Evolutionary conservation across 1,140 invertebrate genomes (phyloP), one percentile per base, ranked within the genome.

Genomic region (Cydia pomonella): DNA sequence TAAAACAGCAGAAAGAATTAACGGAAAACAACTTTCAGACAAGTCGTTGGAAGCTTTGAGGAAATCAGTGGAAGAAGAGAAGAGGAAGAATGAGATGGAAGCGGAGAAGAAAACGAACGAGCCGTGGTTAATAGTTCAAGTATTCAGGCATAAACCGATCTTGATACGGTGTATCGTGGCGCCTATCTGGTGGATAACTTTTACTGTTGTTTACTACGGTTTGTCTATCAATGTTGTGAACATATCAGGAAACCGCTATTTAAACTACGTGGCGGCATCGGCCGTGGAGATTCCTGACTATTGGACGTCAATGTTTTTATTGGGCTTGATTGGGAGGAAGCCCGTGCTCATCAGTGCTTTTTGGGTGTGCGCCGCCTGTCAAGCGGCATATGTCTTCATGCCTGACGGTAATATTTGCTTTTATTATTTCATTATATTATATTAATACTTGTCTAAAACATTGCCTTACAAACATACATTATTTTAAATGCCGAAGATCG

Each of bases 141-240:
- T 94, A 3, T 90, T 95, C 21, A 94, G 93, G 75, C 85, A 94
- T 1, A 87, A 88, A 21, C 90, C 92, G 27, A 93, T 94, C 74
- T 80, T 95, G 79, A 91, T 94, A 80, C 93, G 95, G 27, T 90
- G 96, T 47, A 81, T 94, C 2, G 94, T 94, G 27, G 94, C 95
- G 53, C 95, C 93, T 29, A 93, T 95, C 80, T 96, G 93, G 87
- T 96, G 94, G 95, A 91, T 95, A 4, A 94, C 95, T 1, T 94
- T 94, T 77, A 94, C 95, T 0, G 95, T 97, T 76, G 94, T 96
- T 3, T 97, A 96, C 83, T 97, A 97, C 82, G 97, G 96, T 1
- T 82, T 97, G 12, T 96, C 96, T 1, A 92, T 97, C 10, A 96
- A 97, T 81, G 95, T 96, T 0, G 95, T 96, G 9, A 94, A 95